A percentile compares a stretch with the other conserved stretches of the same genome.
phyloP scores from a whole-genome alignment of 1,140 invertebrate species.

The Mactra quadrangularis region DNA sequence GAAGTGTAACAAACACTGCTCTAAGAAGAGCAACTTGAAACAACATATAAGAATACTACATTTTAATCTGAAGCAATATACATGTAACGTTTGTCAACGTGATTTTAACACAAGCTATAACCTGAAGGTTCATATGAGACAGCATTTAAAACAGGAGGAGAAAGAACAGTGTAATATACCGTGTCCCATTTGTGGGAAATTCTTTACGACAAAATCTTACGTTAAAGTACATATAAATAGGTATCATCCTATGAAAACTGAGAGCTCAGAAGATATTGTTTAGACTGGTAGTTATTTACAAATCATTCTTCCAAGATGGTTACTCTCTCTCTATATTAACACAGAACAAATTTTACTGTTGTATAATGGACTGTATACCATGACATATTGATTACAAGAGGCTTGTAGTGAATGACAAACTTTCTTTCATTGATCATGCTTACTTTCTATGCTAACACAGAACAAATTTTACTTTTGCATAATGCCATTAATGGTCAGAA shows the following conservation, averaged over 20 bases:
- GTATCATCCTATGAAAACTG: background rate
- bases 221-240: constrained; percentile 10
- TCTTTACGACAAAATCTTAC: constrained; percentile 30
- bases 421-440: no score
- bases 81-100: constrained; percentile 13
- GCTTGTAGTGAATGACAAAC: no score
- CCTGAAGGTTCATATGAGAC: constrained; percentile 34
- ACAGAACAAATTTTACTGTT: no score
- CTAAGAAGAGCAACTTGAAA: constrained; percentile 33
- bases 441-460: no score
- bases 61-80: constrained; percentile 41
- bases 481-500: no score
- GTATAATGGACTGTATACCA: no score
- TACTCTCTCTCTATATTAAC: no score
- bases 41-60: constrained; percentile 48
- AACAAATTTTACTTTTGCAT: no score
- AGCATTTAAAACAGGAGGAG: constrained; percentile 29
- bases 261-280: no score
- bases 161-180: background rate
- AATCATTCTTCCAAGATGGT: no score
- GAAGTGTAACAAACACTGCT: constrained; percentile 46
- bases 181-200: constrained; percentile 31
- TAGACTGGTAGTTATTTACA: no score
- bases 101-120: constrained; percentile 42
- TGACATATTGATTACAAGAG: no score